These are phyloP conservation scores for Masnerella sp. DNA, from an alignment of 2,888 invertebrate genomes.

Conservation along the genomic window DNA sequence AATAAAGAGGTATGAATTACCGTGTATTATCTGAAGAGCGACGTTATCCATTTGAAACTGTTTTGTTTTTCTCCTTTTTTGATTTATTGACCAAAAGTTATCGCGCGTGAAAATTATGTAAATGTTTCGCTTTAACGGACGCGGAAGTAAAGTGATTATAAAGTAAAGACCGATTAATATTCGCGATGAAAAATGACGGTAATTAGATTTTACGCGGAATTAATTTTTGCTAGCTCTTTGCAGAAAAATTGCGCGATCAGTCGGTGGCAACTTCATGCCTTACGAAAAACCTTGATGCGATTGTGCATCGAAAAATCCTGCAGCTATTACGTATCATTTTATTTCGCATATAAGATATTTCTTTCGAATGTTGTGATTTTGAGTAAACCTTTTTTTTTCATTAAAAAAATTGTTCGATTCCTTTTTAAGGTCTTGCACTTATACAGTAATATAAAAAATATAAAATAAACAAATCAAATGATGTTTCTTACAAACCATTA, in stretches of 20 bases:
- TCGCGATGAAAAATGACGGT: slow-evolving; percentile 21
- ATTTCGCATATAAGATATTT: too few relatives aligned
- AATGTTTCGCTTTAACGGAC: slow-evolving; percentile 19
- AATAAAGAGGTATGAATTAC: slow-evolving; percentile 15
- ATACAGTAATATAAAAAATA: too few relatives aligned
- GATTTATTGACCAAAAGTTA: slow-evolving; percentile 13
- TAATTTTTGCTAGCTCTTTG: slow-evolving; percentile 15
- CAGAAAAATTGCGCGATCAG: slow-evolving; percentile 3
- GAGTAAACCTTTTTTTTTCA: too few relatives aligned
- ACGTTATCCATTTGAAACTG: slow-evolving; percentile 8
- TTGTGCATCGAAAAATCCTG: not conserved
- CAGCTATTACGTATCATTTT: not conserved
- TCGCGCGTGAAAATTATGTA: slow-evolving; percentile 24
- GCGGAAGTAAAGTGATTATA: slow-evolving; percentile 25
- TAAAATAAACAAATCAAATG: too few relatives aligned
- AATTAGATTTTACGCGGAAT: slow-evolving; percentile 37
- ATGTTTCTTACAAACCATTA: too few relatives aligned
- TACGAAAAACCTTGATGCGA: not conserved
- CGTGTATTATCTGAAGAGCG: slow-evolving; percentile 2
- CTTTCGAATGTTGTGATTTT: too few relatives aligned
- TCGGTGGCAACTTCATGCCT: not conserved
- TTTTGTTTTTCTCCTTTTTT: slow-evolving; percentile 2
- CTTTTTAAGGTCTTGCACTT: too few relatives aligned
- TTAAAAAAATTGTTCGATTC: too few relatives aligned
- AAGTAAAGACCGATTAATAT: slow-evolving; percentile 38